Percentiles rank a stretch among this genome's conserved stretches.
These are phyloP conservation scores for Gadus macrocephalus DNA, from an alignment of 2,113 vertebrate genomes.

Conservation along the genomic window DNA sequence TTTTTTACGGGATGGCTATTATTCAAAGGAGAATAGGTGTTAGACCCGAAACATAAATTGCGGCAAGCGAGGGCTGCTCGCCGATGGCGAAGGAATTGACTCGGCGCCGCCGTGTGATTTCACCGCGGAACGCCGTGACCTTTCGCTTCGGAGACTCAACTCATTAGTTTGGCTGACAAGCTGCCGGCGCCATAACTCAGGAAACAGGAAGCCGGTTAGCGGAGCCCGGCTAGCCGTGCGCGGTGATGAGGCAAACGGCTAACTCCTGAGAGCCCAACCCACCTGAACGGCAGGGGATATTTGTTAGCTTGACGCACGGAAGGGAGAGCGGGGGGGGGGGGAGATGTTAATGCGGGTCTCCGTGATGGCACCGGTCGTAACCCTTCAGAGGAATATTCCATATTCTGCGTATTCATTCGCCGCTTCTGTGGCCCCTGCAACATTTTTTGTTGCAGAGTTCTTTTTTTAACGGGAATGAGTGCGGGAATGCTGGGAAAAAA, in stretches of 20 bases:
- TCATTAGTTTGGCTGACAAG: constrained; percentile 67
- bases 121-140: constrained; percentile 54
- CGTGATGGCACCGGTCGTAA: neutral
- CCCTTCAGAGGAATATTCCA: constrained; percentile 1
- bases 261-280: constrained; percentile 24
- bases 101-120: constrained; percentile 52
- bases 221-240: constrained; percentile 38
- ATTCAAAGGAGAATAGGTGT: constrained; percentile 59
- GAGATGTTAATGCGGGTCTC: neutral
- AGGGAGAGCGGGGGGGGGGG: constrained; percentile 28
- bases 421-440: no score
- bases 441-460: no score
- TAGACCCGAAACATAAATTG: constrained; percentile 58
- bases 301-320: constrained; percentile 20
- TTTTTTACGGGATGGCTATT: constrained; percentile 55
- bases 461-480: no score
- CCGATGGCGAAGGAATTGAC: constrained; percentile 43
- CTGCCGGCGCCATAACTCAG: constrained; percentile 61
- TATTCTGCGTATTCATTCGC: neutral
- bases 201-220: constrained; percentile 20
- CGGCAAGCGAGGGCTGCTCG: constrained; percentile 55
- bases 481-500: no score
- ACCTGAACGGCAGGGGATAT: constrained; percentile 36
- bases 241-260: constrained; percentile 47
- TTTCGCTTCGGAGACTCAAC: constrained; percentile 57